phyloP scores from a whole-genome alignment of 2,888 invertebrate genomes.

The Sesamia inferens region DNA sequence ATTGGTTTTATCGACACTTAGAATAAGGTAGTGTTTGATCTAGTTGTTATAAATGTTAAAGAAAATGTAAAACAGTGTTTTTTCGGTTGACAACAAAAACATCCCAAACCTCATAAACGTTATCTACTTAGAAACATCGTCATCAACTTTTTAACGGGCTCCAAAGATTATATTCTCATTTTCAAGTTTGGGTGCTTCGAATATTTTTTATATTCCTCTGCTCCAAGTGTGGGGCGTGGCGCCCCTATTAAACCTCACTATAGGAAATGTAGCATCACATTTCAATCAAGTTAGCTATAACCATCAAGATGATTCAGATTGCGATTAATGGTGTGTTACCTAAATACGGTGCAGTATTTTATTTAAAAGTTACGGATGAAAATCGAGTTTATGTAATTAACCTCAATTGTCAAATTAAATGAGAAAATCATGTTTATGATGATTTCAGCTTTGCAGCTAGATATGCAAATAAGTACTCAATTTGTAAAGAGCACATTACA shows the following conservation, averaged over 20 bases:
- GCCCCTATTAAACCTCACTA: not conserved
- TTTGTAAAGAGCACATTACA: not conserved
- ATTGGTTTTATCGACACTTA: not conserved
- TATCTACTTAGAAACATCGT: not conserved
- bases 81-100: not conserved
- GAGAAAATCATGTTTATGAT: not conserved
- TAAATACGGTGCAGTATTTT: too few relatives aligned
- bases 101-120: not conserved
- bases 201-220: not conserved
- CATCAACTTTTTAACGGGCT: not conserved
- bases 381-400: not conserved
- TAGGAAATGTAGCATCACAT: not conserved
- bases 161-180: too few relatives aligned
- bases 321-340: too few relatives aligned
- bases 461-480: not conserved
- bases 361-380: not conserved
- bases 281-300: not conserved
- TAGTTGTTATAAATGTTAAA: too few relatives aligned
- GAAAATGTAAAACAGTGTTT: not conserved
- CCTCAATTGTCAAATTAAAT: not conserved
- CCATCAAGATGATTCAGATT: too few relatives aligned
- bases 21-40: not conserved
- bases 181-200: not conserved
- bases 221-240: not conserved
- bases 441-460: not conserved